A percentile compares a stretch with the other conserved stretches of the same genome.
Conservation (phyloP, 2,797 vertebrate genomes). For the Botia kubotai region DNA sequence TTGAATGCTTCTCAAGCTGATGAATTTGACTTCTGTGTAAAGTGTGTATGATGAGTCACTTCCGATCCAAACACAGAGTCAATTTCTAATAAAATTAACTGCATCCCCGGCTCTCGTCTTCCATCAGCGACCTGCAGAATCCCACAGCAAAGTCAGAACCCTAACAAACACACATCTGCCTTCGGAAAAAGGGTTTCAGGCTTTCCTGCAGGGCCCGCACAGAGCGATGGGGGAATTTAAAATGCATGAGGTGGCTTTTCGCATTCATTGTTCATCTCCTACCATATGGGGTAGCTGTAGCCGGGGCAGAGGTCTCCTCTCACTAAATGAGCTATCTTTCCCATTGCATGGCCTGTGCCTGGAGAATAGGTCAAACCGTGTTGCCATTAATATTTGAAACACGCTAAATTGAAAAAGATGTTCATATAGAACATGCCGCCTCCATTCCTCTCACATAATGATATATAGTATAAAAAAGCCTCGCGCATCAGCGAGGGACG, state of each 20-base stretch:
- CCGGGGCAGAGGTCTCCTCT: constrained; percentile 66
- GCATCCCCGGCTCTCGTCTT: neutral
- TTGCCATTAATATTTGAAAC: constrained; percentile 88
- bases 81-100: neutral
- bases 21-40: neutral
- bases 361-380: constrained; percentile 83
- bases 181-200: constrained; percentile 39
- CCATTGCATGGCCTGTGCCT: constrained; percentile 63
- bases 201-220: constrained; percentile 18
- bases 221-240: constrained; percentile 45
- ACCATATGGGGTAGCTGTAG: constrained; percentile 55
- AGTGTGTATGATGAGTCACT: neutral
- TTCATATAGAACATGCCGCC: constrained; percentile 83
- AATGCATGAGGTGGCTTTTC: constrained; percentile 58
- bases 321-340: constrained; percentile 62
- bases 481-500: constrained; percentile 77
- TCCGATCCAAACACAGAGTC: neutral
- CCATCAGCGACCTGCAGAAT: constrained; percentile 6
- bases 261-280: constrained; percentile 58
- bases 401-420: constrained; percentile 86
- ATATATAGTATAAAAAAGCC: constrained; percentile 84
- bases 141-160: constrained; percentile 3
- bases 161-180: constrained; percentile 24
- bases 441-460: constrained; percentile 83
- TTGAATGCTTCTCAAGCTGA: neutral